phyloP scores from a whole-genome alignment of 1,140 invertebrate genomes.

The Aleiodes sp. region DNA sequence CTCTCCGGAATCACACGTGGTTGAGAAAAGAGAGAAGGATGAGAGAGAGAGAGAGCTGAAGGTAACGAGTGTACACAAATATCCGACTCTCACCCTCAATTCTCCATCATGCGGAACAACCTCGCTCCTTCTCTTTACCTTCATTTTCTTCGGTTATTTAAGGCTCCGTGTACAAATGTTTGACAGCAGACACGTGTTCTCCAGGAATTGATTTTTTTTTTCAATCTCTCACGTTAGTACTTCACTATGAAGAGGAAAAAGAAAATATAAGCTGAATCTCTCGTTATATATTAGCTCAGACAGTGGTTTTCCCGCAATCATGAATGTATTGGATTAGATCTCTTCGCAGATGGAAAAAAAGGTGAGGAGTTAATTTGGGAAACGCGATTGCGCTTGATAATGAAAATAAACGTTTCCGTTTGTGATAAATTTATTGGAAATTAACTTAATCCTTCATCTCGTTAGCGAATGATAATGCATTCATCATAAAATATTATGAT shows the following conservation, averaged over 20 bases:
- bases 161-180: neutral
- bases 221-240: neutral
- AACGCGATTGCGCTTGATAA: too few relatives aligned
- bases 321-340: too few relatives aligned
- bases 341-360: too few relatives aligned
- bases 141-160: neutral
- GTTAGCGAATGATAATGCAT: too few relatives aligned
- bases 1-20: neutral
- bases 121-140: neutral
- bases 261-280: neutral
- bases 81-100: neutral
- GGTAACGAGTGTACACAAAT: slow-evolving; percentile 22
- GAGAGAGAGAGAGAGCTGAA: neutral
- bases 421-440: too few relatives aligned
- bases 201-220: neutral
- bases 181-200: slow-evolving; percentile 27
- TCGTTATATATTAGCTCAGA: too few relatives aligned
- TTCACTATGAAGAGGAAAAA: neutral
- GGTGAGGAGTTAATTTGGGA: too few relatives aligned
- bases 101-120: neutral
- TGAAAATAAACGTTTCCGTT: too few relatives aligned
- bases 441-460: too few relatives aligned
- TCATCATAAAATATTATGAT: too few relatives aligned
- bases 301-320: too few relatives aligned
- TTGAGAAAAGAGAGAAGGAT: neutral